A percentile compares a stretch with the other conserved stretches of the same genome.
These are phyloP conservation scores for Colletes collaris DNA, from an alignment of 2,888 invertebrate species.

Conservation along the genomic window DNA sequence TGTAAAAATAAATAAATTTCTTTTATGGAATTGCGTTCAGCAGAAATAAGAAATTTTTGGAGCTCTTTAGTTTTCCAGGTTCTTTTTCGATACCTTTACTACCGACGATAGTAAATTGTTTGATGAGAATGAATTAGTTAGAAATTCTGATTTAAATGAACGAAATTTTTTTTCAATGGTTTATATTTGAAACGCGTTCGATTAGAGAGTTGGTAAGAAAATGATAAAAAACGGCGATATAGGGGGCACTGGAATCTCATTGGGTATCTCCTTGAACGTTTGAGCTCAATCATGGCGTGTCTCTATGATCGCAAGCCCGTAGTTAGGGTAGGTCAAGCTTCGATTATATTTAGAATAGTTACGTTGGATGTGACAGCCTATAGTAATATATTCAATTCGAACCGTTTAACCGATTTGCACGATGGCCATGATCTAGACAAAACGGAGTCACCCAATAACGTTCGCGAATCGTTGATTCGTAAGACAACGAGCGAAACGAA, in stretches of 20 bases:
- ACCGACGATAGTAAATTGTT: too few relatives aligned
- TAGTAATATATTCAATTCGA: conserved; percentile 56
- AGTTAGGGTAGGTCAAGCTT: conserved; percentile 61
- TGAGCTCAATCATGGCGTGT: conserved; percentile 36
- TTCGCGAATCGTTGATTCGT: conserved; percentile 3
- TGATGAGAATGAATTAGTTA: too few relatives aligned
- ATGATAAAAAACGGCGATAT: background rate
- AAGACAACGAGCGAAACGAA: conserved; percentile 27
- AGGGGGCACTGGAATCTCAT: conserved; percentile 7
- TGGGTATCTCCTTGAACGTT: conserved; percentile 50
- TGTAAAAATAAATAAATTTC: too few relatives aligned
- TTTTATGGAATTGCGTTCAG: too few relatives aligned
- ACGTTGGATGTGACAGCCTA: conserved; percentile 31
- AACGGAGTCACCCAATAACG: conserved; percentile 25
- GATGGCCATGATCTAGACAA: conserved; percentile 55
- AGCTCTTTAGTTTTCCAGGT: too few relatives aligned
- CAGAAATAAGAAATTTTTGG: too few relatives aligned
- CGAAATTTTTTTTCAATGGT: too few relatives aligned
- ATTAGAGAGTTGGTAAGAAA: background rate
- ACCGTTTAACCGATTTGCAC: conserved; percentile 46
- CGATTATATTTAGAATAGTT: conserved; percentile 57
- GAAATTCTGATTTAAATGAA: too few relatives aligned
- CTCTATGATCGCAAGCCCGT: conserved; percentile 31
- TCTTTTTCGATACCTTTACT: too few relatives aligned
- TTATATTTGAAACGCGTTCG: background rate